Evolutionary conservation across 2,888 invertebrate species (phyloP).

Genomic region (Melitaea athalia): DNA sequence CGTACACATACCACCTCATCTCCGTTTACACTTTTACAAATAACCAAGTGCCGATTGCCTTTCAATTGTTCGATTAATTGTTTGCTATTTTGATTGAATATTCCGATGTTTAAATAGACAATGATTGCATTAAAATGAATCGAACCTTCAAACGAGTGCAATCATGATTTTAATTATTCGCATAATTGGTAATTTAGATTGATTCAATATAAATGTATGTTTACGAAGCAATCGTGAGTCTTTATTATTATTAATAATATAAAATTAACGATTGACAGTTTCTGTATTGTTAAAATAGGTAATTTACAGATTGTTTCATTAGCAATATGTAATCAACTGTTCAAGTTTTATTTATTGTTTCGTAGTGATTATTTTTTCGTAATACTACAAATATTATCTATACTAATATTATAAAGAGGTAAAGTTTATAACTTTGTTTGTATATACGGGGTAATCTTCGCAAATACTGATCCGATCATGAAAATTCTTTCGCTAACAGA

Average conservation of each 20-base stretch:
- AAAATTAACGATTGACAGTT: background rate
- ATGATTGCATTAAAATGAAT: conserved; percentile 3
- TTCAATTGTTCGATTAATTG: conserved; percentile 9
- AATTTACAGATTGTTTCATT: too few relatives aligned
- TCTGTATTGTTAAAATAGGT: background rate
- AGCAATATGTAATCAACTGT: too few relatives aligned
- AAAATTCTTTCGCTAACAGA: too few relatives aligned
- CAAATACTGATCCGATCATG: too few relatives aligned
- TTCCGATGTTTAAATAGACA: conserved; percentile 1
- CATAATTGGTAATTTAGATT: background rate
- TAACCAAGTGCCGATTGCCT: conserved; percentile 2
- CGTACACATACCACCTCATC: conserved; percentile 15
- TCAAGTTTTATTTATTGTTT: too few relatives aligned
- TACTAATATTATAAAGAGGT: too few relatives aligned
- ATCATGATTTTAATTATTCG: conserved; percentile 8
- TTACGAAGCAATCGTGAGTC: background rate
- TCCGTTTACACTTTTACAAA: conserved; percentile 7
- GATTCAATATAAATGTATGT: background rate
- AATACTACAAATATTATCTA: too few relatives aligned
- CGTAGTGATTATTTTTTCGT: too few relatives aligned
- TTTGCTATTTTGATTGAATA: conserved; percentile 3
- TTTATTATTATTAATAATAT: background rate
- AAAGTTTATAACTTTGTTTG: too few relatives aligned
- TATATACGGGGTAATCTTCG: too few relatives aligned
- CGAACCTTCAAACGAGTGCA: background rate